Evolutionary conservation across 1,140 invertebrate genomes (phyloP).

Genomic region (Rhopalosiphum padi): DNA sequence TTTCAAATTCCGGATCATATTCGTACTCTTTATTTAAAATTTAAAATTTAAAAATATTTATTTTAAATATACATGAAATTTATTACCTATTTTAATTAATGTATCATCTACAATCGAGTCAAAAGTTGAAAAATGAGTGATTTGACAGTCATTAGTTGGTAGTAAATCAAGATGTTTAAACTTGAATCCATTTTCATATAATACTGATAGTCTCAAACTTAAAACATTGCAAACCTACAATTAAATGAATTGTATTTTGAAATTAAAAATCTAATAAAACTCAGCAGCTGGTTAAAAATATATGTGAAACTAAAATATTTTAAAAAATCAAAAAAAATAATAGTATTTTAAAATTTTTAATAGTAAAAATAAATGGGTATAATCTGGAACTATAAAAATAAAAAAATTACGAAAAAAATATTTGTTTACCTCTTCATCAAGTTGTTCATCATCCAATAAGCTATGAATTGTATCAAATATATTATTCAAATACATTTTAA

Average conservation of each 20-base stretch:
- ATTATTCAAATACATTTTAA: background rate
- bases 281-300: background rate
- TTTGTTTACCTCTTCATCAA: background rate
- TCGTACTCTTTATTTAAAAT: background rate
- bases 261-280: background rate
- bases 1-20: background rate
- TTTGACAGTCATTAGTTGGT: background rate
- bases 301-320: background rate
- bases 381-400: background rate
- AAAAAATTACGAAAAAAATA: background rate
- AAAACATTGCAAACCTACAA: background rate
- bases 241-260: background rate
- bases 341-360: background rate
- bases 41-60: background rate
- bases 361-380: background rate
- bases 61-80: background rate
- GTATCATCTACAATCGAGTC: rapidly evolving
- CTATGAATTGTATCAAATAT: background rate
- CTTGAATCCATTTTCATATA: background rate
- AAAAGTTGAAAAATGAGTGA: background rate
- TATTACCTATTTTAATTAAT: background rate
- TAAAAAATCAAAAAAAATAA: background rate
- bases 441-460: background rate
- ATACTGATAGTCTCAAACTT: background rate
- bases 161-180: background rate